Conservation (phyloP, 2,888 invertebrate species). For the Caprella mutica region DNA sequence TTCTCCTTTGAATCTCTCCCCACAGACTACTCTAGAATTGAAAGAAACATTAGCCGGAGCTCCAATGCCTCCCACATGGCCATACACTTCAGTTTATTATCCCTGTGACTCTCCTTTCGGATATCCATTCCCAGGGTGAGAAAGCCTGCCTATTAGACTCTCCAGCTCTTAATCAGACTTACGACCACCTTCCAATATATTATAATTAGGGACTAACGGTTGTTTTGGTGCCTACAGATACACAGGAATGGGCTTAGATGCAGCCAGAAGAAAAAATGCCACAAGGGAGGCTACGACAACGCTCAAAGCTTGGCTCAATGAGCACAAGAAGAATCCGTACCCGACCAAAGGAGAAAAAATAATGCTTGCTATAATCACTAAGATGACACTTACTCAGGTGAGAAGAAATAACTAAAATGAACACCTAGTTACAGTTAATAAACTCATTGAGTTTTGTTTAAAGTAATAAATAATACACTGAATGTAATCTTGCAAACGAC, state of each 20-base stretch:
- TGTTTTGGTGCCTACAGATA: conserved; percentile 17
- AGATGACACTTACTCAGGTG: conserved; percentile 94
- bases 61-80: conserved; percentile 33
- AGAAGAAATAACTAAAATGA: neutral
- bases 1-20: neutral
- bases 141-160: too few relatives aligned
- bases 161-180: neutral
- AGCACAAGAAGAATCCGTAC: conserved; percentile 98
- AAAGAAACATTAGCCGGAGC: conserved; percentile 28
- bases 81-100: conserved; percentile 32
- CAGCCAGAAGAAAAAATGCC: conserved; percentile 90
- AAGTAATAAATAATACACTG: neutral
- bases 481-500: neutral
- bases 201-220: neutral
- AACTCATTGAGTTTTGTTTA: neutral
- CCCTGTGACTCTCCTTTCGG: conserved; percentile 30
- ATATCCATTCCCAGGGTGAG: conserved; percentile 32
- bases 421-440: neutral
- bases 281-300: conserved; percentile 95
- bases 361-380: conserved; percentile 96
- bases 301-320: conserved; percentile 94
- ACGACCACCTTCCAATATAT: neutral
- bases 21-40: conserved; percentile 21
- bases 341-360: conserved; percentile 99
- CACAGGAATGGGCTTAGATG: conserved; percentile 67